phyloP scores from a whole-genome alignment of 2,113 vertebrate genomes.

The Labrus mixtus region DNA sequence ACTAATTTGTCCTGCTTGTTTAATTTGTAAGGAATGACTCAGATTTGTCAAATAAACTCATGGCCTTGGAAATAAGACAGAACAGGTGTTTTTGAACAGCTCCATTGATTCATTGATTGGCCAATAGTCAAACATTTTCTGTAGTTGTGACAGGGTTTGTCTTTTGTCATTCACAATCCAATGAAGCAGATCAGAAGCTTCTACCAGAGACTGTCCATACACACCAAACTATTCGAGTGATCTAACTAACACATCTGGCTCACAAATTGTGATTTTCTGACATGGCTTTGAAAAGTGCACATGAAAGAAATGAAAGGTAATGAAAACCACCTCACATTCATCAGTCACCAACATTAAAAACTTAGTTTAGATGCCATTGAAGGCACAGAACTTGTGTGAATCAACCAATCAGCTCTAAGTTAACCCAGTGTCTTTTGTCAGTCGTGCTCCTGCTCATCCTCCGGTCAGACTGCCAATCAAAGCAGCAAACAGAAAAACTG shows the following conservation, averaged over 20 bases:
- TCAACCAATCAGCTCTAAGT: background rate
- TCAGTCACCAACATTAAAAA: background rate
- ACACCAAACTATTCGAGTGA: background rate
- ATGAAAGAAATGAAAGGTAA: background rate
- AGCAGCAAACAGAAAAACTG: constrained; percentile 27
- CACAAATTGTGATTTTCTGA: background rate
- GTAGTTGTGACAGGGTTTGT: constrained; percentile 8
- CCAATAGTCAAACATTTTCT: background rate
- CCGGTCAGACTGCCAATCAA: constrained; percentile 32
- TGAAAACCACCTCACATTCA: background rate
- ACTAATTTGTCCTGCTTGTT: too few species aligned
- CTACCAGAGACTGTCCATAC: background rate
- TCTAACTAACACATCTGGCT: background rate
- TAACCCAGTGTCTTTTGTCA: background rate
- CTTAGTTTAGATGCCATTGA: background rate
- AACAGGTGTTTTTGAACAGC: constrained; percentile 1
- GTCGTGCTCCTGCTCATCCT: constrained; percentile 7
- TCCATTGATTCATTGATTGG: constrained; percentile 9
- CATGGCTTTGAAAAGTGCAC: background rate
- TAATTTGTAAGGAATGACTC: too few species aligned
- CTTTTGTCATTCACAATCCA: constrained; percentile 26
- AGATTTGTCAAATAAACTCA: too few species aligned
- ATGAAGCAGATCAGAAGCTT: constrained; percentile 10
- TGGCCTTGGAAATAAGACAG: background rate
- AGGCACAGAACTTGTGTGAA: background rate